Base-by-base conservation (phyloP, 1,140 invertebrate species). In the Rhagoletis zephyria region DNA sequence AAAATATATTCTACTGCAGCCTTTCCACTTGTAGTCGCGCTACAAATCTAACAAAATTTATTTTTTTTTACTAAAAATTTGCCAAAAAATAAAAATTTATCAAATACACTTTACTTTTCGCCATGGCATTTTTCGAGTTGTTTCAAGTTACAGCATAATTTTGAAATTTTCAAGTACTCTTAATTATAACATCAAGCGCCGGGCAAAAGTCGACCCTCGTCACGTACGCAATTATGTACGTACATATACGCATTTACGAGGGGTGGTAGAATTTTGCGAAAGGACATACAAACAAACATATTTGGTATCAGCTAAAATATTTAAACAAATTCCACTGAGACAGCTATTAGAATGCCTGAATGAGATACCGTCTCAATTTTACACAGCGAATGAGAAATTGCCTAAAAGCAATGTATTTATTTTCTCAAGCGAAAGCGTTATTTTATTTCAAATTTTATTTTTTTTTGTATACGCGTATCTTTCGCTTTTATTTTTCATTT, bases 271-370 rank as follows among this genome's bases (percentile, higher is more conserved):
- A 30, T 67, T 9, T 67, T 30, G 30, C 10, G 12, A 67, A 67
- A 42, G 65, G 65, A 67, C 65, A 67, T 67, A 30, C 30, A 30
- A 30, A 30, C 30, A 30, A 30, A 56, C 10, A 10, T 5, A 42
- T 74, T 45, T 16, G 45, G 48, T 74, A 5, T 14, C 40, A 45
- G 67, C 16, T 4, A 16, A 74, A 74, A 74, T 74, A 74, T 74
- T 74, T 74, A 16, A 40, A 16, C 40, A 74, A 74, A 48, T 74
- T 74, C 67, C 67, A 48, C 42, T 16, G n/a, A 74, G 67, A 48
- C 67, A 74, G 67, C 67, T 48, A 48, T 74, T 74, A 74, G 16
- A 74, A 16, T 48, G 67, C 42, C 67, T 45, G 42, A 74, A 74
- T 74, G 67, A 74, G 12, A 6, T 74, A 74, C 45, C 45, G 67